Evolutionary conservation across 2,113 vertebrate species (phyloP).

Genomic region (Pristiophorus japonicus): DNA sequence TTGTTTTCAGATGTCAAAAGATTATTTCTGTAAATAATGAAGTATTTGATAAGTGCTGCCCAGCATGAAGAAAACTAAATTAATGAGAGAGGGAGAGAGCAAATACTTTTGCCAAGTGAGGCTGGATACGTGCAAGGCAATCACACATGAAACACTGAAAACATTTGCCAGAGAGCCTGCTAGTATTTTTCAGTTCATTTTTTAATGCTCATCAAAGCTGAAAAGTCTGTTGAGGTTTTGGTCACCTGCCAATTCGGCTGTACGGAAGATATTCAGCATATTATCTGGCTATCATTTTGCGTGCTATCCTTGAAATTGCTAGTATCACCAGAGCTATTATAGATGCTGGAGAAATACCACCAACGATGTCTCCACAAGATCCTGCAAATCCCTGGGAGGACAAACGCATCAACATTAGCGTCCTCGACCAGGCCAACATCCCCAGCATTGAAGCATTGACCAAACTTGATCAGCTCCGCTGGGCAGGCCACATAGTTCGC

Average conservation of each 20-base stretch:
- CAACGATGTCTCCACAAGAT: too few species aligned
- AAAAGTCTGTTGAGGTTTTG: not conserved
- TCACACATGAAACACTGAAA: not conserved
- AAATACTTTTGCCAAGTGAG: not conserved
- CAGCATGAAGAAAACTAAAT: not conserved
- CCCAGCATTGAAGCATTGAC: too few species aligned
- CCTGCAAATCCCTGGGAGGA: too few species aligned
- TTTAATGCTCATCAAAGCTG: not conserved
- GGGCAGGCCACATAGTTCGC: too few species aligned
- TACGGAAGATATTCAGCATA: not conserved
- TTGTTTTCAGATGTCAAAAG: not conserved
- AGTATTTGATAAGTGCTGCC: not conserved
- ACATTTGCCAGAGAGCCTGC: not conserved
- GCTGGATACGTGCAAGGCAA: not conserved
- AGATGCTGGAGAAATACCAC: too few species aligned
- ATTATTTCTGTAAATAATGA: not conserved
- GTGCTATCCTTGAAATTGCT: not conserved
- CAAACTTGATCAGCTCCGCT: too few species aligned
- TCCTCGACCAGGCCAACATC: too few species aligned
- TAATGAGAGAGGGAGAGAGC: not conserved
- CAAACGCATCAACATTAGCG: too few species aligned
- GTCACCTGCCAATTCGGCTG: not conserved
- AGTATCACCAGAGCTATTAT: not conserved
- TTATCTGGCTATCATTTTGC: not conserved
- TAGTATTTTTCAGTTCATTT: not conserved